Base-by-base conservation (phyloP, 2,888 invertebrate species). In the Elegia similella region DNA sequence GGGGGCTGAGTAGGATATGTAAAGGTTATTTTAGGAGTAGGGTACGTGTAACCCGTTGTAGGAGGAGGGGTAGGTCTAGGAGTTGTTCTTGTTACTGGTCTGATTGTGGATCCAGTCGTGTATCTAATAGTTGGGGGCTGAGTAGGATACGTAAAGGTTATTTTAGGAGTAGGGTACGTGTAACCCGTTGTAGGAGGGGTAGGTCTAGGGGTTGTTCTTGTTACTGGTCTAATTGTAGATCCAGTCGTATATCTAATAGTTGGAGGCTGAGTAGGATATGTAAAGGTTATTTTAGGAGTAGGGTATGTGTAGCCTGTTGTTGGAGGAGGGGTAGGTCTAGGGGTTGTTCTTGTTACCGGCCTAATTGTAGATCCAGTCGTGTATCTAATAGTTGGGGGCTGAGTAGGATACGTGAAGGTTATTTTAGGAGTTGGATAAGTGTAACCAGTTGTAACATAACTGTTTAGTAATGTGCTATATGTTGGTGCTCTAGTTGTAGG, bases 291-390 rank as follows among this genome's bases (percentile, higher is more conserved):
- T 55, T 63, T 77, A 0, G 84, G 84, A 7, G 64, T 68, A 0
- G 84, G 79, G 55, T 84, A 84, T 0, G 68, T 65, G 62, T 84
- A 84, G 0, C 82, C 83, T 1, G 82, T 83, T 0, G 82, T 82
- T 32, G 6, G 65, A 59, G 7, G 73, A 72, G 1, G 76, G 66
- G 57, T 71, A 68, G 43, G 69, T 72, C 38, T 52, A 10, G 52
- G 53, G 13, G 53, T 53, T 8, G 53, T 53, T 43, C 29, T 38
- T 10, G 50, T 50, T 8, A 50, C 50, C 16, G 42, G 42, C 43
- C 29, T 29, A 17, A 30, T 13, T 6, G 53, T 53, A 0, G 42
- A 15, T 7, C 42, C 42, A 13, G 53, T 42, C 1, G 52, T 52
- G 17, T 38, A 42, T 52, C 54, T 38, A 13, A 54, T 44, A 6